phyloP scores from a whole-genome alignment of 2,888 invertebrate genomes.

The Andrena fulva region DNA sequence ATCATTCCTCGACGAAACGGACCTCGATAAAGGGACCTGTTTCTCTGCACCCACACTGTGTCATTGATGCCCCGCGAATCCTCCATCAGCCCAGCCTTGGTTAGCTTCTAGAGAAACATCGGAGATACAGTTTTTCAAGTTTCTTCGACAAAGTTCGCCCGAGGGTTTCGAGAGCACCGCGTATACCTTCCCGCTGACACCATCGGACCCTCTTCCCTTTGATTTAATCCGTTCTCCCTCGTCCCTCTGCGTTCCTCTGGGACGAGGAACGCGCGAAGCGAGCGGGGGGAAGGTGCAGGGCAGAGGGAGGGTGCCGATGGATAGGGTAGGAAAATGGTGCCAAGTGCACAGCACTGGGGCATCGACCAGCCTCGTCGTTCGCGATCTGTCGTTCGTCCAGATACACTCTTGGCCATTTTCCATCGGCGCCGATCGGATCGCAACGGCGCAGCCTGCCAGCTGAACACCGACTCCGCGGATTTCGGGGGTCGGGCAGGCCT shows the following conservation, averaged over 20 bases:
- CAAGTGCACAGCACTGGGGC: conserved; percentile 80
- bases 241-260: conserved; percentile 43
- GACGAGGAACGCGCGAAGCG: conserved; percentile 34
- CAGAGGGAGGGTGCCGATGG: conserved; percentile 47
- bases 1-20: too few relatives aligned
- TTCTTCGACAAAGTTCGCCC: not conserved
- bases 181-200: conserved; percentile 46
- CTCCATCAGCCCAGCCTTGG: too few relatives aligned
- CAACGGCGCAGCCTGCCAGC: not conserved
- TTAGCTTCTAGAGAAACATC: too few relatives aligned
- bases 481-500: not conserved
- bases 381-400: conserved; percentile 62
- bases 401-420: conserved; percentile 67
- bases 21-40: too few relatives aligned
- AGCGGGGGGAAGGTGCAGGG: conserved; percentile 48
- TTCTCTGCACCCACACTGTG: too few relatives aligned
- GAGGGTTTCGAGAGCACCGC: conserved; percentile 31
- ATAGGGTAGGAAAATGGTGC: conserved; percentile 79
- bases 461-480: not conserved
- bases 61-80: too few relatives aligned
- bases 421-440: conserved; percentile 17
- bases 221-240: conserved; percentile 63
- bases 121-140: not conserved
- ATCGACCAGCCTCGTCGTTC: conserved; percentile 75
- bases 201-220: conserved; percentile 60